Evolutionary conservation across 2,888 invertebrate genomes (phyloP).

Genomic region (Watsonalla cultraria): DNA sequence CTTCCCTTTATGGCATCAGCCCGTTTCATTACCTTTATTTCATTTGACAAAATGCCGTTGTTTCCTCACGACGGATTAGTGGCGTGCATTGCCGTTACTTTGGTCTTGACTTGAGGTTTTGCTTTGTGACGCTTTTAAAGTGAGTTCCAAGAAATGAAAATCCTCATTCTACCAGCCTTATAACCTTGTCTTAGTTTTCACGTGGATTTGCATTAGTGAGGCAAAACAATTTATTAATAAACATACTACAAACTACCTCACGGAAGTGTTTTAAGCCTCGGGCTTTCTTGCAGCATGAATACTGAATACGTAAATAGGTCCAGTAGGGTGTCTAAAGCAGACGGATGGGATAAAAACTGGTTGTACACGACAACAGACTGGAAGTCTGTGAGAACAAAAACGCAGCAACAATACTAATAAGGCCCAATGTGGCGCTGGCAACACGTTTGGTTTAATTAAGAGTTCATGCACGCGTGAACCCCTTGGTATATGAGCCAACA

Average conservation of each 20-base stretch:
- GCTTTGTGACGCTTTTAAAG: neutral
- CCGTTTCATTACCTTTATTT: conserved; percentile 19
- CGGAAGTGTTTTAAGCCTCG: neutral
- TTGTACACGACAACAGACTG: neutral
- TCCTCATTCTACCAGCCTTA: no score
- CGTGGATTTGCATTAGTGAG: no score
- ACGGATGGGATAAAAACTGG: neutral
- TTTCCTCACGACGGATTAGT: conserved; percentile 42
- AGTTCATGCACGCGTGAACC: neutral
- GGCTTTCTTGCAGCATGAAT: neutral
- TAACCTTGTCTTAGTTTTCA: no score
- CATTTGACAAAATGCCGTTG: conserved; percentile 44
- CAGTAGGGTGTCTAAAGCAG: neutral
- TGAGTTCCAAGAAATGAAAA: no score
- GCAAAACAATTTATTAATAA: no score
- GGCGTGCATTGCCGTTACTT: conserved; percentile 34
- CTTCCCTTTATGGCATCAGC: neutral
- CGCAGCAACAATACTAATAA: neutral
- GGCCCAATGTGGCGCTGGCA: neutral
- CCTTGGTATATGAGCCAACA: neutral
- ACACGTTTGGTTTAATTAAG: neutral
- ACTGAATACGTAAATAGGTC: no score
- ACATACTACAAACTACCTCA: no score
- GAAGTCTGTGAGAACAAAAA: conserved; percentile 1
- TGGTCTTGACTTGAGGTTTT: conserved; percentile 3